Percentiles rank a stretch among this genome's conserved stretches.
Conservation (phyloP, 2,888 invertebrate species). For the Arenicola marina region DNA sequence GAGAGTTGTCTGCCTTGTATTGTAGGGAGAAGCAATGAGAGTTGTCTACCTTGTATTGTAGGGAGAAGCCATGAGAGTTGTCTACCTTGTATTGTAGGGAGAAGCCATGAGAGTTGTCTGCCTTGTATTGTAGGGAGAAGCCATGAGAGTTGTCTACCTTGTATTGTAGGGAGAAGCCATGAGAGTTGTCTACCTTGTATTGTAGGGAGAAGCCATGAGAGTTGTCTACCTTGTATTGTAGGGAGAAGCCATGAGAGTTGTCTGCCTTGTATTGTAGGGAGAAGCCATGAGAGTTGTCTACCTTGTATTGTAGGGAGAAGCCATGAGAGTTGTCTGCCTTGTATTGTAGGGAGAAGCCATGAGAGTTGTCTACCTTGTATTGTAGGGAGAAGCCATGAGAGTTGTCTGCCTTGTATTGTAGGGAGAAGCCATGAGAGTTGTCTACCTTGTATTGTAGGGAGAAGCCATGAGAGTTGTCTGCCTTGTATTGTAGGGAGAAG, state of each 20-base stretch:
- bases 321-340: constrained; percentile 96
- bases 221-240: constrained; percentile 83
- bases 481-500: constrained; percentile 77
- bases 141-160: constrained; percentile 96
- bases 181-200: constrained; percentile 90
- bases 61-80: constrained; percentile 94
- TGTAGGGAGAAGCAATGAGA: constrained; percentile 89
- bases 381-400: constrained; percentile 89
- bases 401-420: constrained; percentile 83
- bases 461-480: constrained; percentile 98
- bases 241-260: constrained; percentile 94
- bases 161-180: constrained; percentile 84
- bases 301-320: constrained; percentile 77
- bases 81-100: constrained; percentile 79
- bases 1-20: constrained; percentile 90
- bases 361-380: constrained; percentile 90
- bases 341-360: constrained; percentile 84
- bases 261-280: constrained; percentile 79
- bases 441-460: constrained; percentile 79
- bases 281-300: constrained; percentile 98
- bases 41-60: constrained; percentile 83
- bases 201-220: constrained; percentile 89
- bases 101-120: constrained; percentile 98
- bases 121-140: constrained; percentile 77
- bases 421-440: constrained; percentile 94